These are phyloP conservation scores for Paedocypris micromegethes DNA, from an alignment of 2,797 vertebrate genomes.

Conservation along the genomic window DNA sequence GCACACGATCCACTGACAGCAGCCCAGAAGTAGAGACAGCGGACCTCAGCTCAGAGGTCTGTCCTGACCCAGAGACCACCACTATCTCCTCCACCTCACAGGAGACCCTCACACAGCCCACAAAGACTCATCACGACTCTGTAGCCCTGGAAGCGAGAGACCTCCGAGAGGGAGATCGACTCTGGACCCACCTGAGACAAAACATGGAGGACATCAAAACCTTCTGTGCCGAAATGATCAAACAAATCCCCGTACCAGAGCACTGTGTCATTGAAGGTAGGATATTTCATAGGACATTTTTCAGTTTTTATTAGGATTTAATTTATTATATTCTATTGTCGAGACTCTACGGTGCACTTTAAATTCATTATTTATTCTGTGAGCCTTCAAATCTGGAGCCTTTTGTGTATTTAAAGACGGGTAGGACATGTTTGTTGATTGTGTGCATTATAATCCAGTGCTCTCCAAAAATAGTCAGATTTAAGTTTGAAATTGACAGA, in stretches of 20 bases:
- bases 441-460: too few species aligned
- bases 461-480: too few species aligned
- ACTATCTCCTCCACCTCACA: conserved; percentile 26
- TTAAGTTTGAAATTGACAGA: too few species aligned
- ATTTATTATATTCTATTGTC: too few species aligned
- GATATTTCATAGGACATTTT: background rate
- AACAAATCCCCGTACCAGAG: conserved; percentile 82
- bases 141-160: conserved; percentile 33
- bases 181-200: conserved; percentile 81
- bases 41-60: conserved; percentile 60
- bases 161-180: conserved; percentile 67
- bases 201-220: conserved; percentile 78
- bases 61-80: conserved; percentile 54
- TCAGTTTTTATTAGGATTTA: background rate
- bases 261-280: conserved; percentile 89
- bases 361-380: too few species aligned
- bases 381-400: too few species aligned
- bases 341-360: too few species aligned
- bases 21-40: conserved; percentile 61
- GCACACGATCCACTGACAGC: conserved; percentile 64
- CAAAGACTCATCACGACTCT: conserved; percentile 30
- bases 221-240: conserved; percentile 74
- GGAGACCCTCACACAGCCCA: conserved; percentile 46
- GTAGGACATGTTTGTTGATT: too few species aligned
- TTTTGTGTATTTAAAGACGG: too few species aligned